Evolutionary conservation across 2,113 vertebrate genomes (phyloP).

Genomic region (Scytalopus superciliaris): DNA sequence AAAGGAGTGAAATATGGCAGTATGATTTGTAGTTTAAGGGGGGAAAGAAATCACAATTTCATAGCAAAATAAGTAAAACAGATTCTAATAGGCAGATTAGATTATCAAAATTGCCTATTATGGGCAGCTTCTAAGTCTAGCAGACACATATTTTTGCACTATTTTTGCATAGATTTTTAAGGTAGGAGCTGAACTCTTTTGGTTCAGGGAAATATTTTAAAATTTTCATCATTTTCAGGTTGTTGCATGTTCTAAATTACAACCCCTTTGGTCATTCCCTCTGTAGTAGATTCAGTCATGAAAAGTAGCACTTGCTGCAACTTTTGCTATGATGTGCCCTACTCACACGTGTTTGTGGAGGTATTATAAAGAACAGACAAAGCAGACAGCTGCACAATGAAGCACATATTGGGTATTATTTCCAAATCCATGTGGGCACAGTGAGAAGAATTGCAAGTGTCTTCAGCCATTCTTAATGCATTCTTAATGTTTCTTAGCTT

Average conservation of each 20-base stretch:
- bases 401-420: background rate
- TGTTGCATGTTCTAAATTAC: background rate
- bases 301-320: background rate
- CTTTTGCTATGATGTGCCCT: background rate
- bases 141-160: background rate
- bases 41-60: background rate
- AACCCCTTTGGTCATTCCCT: background rate
- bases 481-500: background rate
- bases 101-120: background rate
- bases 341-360: background rate
- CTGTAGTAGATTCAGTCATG: background rate
- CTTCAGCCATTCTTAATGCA: background rate
- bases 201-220: background rate
- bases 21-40: background rate
- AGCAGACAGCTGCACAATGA: background rate
- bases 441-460: background rate
- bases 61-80: background rate
- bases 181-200: background rate
- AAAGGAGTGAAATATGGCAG: background rate
- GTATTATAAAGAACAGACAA: background rate
- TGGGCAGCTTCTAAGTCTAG: background rate
- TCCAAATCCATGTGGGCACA: background rate
- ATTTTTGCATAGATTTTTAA: background rate
- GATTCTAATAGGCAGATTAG: background rate
- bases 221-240: background rate